phyloP scores from a whole-genome alignment of 2,888 invertebrate species.

The Prosapia bicincta region DNA sequence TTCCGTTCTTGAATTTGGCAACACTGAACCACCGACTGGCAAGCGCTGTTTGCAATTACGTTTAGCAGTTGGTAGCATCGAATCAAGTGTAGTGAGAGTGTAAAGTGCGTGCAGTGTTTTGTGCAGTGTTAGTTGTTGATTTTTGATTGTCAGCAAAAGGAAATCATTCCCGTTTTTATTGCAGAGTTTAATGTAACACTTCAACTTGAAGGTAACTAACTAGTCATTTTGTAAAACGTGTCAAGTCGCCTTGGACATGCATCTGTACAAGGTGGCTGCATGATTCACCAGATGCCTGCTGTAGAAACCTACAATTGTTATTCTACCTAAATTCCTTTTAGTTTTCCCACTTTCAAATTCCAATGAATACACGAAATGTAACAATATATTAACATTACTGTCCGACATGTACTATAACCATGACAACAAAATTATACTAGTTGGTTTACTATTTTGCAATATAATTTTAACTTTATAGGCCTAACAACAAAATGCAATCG shows the following conservation, averaged over 20 bases:
- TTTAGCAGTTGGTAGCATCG: background rate
- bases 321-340: background rate
- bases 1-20: background rate
- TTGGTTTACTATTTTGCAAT: too few relatives aligned
- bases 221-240: background rate
- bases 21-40: background rate
- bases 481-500: too few relatives aligned
- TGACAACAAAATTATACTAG: too few relatives aligned
- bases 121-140: background rate
- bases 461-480: too few relatives aligned
- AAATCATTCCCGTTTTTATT: background rate
- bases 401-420: too few relatives aligned
- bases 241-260: background rate
- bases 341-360: background rate
- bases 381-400: too few relatives aligned
- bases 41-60: background rate
- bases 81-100: background rate
- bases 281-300: background rate
- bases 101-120: background rate
- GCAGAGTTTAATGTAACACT: background rate
- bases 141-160: background rate
- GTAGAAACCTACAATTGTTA: background rate
- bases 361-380: too few relatives aligned
- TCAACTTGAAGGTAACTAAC: background rate
- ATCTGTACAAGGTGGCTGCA: background rate